phyloP scores from a whole-genome alignment of 2,113 vertebrate genomes.

The Picathartes gymnocephalus region DNA sequence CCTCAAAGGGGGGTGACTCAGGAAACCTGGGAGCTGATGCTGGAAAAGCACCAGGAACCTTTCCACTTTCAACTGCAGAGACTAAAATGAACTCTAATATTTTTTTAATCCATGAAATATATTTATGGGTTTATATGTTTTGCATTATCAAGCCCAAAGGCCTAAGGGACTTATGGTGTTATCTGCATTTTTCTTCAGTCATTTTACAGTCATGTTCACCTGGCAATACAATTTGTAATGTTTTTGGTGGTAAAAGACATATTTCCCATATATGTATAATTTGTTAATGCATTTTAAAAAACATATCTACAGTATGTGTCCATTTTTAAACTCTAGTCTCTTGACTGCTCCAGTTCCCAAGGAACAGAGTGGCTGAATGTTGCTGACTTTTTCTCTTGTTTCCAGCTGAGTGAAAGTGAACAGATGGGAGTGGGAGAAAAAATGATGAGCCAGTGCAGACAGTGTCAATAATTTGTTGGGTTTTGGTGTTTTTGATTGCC shows the following conservation, averaged over 20 bases:
- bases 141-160: background rate
- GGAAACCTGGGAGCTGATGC: background rate
- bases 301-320: background rate
- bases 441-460: background rate
- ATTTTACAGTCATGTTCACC: background rate
- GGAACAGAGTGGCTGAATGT: background rate
- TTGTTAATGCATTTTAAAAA: background rate
- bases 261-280: background rate
- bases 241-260: background rate
- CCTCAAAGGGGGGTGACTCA: background rate
- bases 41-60: background rate
- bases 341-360: background rate
- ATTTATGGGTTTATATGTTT: background rate
- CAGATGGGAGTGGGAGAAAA: constrained; percentile 61
- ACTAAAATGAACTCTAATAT: background rate
- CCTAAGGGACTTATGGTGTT: background rate
- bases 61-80: background rate
- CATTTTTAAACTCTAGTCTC: background rate
- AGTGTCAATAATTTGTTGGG: background rate
- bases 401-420: constrained; percentile 40
- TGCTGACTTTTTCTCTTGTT: constrained; percentile 7
- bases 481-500: background rate
- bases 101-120: background rate
- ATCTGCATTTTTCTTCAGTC: background rate
- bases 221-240: background rate